Evolutionary conservation across 2,888 invertebrate species (phyloP).

Genomic region (Watsonalla cultraria): DNA sequence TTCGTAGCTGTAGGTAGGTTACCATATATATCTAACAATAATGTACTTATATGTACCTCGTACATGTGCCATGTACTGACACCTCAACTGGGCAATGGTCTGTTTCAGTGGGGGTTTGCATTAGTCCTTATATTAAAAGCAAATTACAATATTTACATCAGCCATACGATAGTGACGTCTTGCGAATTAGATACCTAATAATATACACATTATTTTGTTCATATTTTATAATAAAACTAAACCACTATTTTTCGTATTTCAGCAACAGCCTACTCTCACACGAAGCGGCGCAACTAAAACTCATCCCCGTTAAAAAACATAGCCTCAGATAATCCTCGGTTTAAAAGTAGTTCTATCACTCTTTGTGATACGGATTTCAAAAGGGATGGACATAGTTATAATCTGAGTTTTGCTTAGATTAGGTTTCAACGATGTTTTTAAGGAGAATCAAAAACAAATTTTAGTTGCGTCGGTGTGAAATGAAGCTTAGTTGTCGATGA

Average conservation of each 20-base stretch:
- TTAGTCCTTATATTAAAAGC: conserved; percentile 68
- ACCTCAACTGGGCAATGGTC: conserved; percentile 59
- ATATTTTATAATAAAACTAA: conserved; percentile 33
- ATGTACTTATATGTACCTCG: background rate
- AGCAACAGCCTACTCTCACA: conserved; percentile 11
- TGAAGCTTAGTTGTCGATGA: conserved; percentile 52
- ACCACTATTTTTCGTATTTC: conserved; percentile 20
- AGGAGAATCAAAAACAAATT: too few species aligned
- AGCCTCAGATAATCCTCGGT: too few species aligned
- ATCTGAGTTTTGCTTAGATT: too few species aligned
- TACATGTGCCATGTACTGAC: background rate
- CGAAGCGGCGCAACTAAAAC: too few species aligned
- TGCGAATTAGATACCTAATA: conserved; percentile 47
- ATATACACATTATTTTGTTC: conserved; percentile 58
- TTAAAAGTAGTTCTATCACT: too few species aligned
- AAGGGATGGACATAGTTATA: too few species aligned
- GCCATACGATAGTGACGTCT: conserved; percentile 48
- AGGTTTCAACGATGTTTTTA: too few species aligned
- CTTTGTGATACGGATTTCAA: too few species aligned
- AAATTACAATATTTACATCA: conserved; percentile 75
- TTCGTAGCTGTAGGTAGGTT: conserved; percentile 7
- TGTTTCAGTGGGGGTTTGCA: conserved; percentile 71
- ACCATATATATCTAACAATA: background rate
- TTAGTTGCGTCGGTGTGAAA: too few species aligned
- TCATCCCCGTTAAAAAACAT: too few species aligned